Evolutionary conservation across 2,113 vertebrate genomes (phyloP).

Genomic region (Channa maculata): DNA sequence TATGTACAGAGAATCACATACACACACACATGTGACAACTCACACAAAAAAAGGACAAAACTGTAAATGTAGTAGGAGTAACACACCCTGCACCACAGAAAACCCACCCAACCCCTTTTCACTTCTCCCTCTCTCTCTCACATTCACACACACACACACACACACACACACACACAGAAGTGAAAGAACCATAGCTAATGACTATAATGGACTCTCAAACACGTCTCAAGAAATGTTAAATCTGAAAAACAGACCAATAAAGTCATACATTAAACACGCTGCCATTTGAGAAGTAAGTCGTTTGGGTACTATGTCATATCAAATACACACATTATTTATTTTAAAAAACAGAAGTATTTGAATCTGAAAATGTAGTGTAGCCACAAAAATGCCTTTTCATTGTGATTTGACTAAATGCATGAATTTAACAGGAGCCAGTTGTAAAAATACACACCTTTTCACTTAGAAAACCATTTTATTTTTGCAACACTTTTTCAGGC

Average conservation of each 20-base stretch:
- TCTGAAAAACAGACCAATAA: slow-evolving; percentile 50
- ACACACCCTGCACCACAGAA: background rate
- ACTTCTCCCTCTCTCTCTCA: background rate
- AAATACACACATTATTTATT: background rate
- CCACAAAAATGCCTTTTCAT: background rate
- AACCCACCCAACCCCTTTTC: slow-evolving; percentile 10
- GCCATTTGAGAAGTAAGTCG: slow-evolving; percentile 63
- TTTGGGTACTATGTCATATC: slow-evolving; percentile 6
- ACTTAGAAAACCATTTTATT: background rate
- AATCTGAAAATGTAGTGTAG: background rate
- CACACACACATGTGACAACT: slow-evolving; percentile 9
- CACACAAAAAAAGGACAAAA: slow-evolving; percentile 6
- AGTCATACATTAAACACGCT: slow-evolving; percentile 40
- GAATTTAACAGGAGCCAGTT: background rate
- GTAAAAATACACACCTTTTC: background rate
- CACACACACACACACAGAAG: slow-evolving; percentile 25
- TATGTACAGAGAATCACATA: background rate
- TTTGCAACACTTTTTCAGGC: background rate
- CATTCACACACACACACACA: slow-evolving; percentile 8
- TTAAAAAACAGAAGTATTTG: background rate
- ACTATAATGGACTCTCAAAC: slow-evolving; percentile 72
- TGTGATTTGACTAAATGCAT: background rate
- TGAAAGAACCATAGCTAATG: slow-evolving; percentile 77
- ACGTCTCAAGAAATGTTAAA: slow-evolving; percentile 62
- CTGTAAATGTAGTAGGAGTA: slow-evolving; percentile 4